Percentiles rank a stretch among this genome's conserved stretches.
phyloP scores from a whole-genome alignment of 2,888 invertebrate genomes.

The Pyrocoelia pectoralis region DNA sequence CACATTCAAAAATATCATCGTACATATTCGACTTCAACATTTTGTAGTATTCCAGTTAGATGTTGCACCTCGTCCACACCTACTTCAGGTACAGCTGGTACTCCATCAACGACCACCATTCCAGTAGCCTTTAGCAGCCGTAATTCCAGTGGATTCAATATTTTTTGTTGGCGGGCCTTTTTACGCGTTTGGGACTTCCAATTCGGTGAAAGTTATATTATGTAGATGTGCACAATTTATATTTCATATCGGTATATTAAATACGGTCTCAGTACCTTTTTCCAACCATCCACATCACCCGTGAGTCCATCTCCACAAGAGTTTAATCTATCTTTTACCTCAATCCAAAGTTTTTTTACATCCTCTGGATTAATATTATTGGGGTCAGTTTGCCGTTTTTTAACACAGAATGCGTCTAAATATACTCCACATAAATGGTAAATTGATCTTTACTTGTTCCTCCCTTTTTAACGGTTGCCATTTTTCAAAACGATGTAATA shows the following conservation, averaged over 20 bases:
- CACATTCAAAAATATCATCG: background rate
- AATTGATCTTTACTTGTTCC: too few species aligned
- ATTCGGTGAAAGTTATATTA: background rate
- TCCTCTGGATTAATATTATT: background rate
- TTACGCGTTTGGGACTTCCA: background rate
- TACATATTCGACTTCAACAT: constrained; percentile 3
- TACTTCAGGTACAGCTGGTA: background rate
- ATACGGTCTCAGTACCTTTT: background rate
- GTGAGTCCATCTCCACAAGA: constrained; percentile 3
- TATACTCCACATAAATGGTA: too few species aligned
- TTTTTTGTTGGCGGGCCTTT: background rate
- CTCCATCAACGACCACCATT: background rate
- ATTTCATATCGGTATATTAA: background rate
- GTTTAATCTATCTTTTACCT: background rate
- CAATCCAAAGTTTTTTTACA: background rate
- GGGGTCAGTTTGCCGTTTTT: background rate
- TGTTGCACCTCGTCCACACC: constrained; percentile 1
- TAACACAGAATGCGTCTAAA: background rate
- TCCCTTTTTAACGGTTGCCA: too few species aligned
- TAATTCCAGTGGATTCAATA: background rate
- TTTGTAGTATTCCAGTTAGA: background rate
- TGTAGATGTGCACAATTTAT: background rate
- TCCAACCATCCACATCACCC: background rate
- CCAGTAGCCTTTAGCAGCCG: background rate
- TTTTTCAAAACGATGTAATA: too few species aligned